Evolutionary conservation across 2,797 vertebrate genomes (phyloP).

Genomic region (Lagodon rhomboides): DNA sequence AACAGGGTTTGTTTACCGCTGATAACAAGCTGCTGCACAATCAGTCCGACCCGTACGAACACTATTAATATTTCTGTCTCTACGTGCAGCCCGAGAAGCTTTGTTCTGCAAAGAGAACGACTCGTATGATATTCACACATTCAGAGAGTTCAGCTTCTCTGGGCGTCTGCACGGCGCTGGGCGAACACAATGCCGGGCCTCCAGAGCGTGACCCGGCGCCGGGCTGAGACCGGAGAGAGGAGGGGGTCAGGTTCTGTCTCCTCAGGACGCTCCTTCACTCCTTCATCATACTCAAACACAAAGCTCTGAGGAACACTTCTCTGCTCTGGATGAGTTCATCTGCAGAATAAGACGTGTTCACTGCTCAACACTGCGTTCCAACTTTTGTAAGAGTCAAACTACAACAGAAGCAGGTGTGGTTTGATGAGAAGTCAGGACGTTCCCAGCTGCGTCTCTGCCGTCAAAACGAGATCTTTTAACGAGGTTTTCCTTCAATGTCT

Average conservation of each 20-base stretch:
- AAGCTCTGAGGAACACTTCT: too few relatives aligned
- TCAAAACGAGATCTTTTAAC: too few relatives aligned
- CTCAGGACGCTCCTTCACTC: background rate
- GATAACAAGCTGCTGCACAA: slow-evolving; percentile 39
- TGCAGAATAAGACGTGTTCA: too few relatives aligned
- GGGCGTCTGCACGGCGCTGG: background rate
- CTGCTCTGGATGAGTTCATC: too few relatives aligned
- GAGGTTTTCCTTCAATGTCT: too few relatives aligned
- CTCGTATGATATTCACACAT: slow-evolving; percentile 12
- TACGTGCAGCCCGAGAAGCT: background rate
- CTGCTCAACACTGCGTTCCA: too few relatives aligned
- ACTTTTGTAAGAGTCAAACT: too few relatives aligned
- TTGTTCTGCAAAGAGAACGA: background rate
- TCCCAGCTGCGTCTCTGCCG: too few relatives aligned
- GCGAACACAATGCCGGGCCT: slow-evolving; percentile 13
- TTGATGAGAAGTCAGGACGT: too few relatives aligned
- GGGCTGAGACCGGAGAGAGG: background rate
- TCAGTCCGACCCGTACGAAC: slow-evolving; percentile 6
- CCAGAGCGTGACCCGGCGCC: slow-evolving; percentile 5
- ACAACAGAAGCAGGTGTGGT: too few relatives aligned
- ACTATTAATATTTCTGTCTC: slow-evolving; percentile 26
- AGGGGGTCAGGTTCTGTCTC: background rate
- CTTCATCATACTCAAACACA: too few relatives aligned
- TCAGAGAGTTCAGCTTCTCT: background rate
- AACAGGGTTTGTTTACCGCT: slow-evolving; percentile 18